These are phyloP conservation scores for Darevskia nairensis DNA, from an alignment of 2,797 vertebrate genomes.

Conservation along the genomic window DNA sequence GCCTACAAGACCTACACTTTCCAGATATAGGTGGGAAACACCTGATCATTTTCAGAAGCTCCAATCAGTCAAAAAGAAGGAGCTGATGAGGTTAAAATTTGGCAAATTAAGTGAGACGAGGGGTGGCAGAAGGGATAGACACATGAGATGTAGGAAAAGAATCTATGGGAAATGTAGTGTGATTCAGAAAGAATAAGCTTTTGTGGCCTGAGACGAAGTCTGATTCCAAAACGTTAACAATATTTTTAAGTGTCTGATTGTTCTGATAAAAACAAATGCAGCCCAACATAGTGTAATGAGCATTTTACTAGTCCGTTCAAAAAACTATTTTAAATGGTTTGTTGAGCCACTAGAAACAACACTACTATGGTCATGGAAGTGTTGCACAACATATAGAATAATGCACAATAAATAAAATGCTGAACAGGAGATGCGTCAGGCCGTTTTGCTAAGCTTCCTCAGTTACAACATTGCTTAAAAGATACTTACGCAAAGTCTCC, in stretches of 20 bases:
- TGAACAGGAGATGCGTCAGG: not conserved
- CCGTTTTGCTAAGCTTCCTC: not conserved
- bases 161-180: not conserved
- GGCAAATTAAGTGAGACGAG: not conserved
- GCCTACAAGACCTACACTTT: not conserved
- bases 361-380: not conserved
- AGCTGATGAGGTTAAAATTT: not conserved
- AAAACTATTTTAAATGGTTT: not conserved
- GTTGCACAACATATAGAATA: not conserved
- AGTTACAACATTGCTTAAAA: slow-evolving; percentile 39
- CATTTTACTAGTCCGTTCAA: not conserved
- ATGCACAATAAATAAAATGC: not conserved
- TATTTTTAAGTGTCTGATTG: not conserved
- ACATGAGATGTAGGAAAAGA: not conserved
- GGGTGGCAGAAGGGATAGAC: not conserved
- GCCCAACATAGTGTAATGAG: not conserved
- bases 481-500: slow-evolving; percentile 95
- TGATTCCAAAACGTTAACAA: not conserved
- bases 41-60: not conserved
- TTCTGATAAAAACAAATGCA: not conserved
- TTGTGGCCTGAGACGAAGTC: not conserved
- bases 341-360: not conserved
- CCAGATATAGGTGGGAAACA: not conserved
- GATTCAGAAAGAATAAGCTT: not conserved
- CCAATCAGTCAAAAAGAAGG: not conserved